Base-by-base conservation (phyloP, 2,113 vertebrate species). In the Clarias batrachus region DNA sequence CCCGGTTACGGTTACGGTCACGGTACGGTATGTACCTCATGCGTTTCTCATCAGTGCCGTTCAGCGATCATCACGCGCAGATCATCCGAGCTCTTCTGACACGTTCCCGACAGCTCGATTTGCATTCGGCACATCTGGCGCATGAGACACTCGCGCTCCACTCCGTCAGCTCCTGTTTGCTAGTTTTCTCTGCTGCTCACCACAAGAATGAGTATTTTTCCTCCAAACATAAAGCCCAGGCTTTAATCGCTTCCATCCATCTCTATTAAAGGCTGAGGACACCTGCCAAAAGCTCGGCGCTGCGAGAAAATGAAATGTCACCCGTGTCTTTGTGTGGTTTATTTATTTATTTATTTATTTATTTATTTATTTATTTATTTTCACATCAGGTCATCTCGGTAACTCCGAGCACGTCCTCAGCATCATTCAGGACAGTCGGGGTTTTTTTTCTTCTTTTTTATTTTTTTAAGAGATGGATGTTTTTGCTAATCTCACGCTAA, bases 241-340 rank as follows among this genome's bases (percentile, higher is more conserved):
- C 59, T 73, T 89, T 87, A 89, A 89, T 87, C 87, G 80, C 56
- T 68, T 79, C 66, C 59, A 89, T 89, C 86, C 74, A 89, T 89
- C 81, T 89, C 78, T 65, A 87, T 87, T 87, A 87, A 79, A 86
- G 83, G 80, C 73, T 60, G 83, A 73, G 80, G 27, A 83, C 84
- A 89, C 59, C 81, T 86, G 89, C 80, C 81, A 73, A 83, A 86
- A 56, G 48, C 84, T 83, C 80, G 60, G 68, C 60, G 52, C 65
- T 37, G 87, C 81, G 27, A 70, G 60, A 70, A 85, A 81, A 78
- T 82, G 68, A 89, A 79, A 73, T 87, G 74, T 86, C 86, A 83
- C 68, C 86, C 86, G 13, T 57, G 81, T 85, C 83, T 82, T 57
- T 63, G 37, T 66, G 63, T 27, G 56, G 73, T 66, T 33, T 60